Evolutionary conservation across 2,888 invertebrate species (phyloP).

Genomic region (Drosophila longiperda): DNA sequence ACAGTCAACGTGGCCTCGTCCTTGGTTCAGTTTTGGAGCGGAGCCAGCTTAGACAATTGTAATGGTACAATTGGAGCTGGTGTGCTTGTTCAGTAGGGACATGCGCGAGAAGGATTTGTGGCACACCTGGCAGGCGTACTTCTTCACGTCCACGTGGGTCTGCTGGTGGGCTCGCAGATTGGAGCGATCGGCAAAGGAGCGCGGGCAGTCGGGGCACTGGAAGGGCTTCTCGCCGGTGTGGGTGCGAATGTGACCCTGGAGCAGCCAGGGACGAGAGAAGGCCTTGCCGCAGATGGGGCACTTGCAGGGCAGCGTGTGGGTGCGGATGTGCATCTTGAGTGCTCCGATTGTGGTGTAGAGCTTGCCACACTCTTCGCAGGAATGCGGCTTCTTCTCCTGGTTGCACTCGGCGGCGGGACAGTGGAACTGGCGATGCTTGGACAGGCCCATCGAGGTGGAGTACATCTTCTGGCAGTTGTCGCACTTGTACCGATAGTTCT

Average conservation of each 20-base stretch:
- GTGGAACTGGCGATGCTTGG: constrained; percentile 98
- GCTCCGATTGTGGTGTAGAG: constrained; percentile 84
- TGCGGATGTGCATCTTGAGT: constrained; percentile 85
- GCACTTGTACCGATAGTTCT: constrained; percentile 91
- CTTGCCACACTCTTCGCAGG: constrained; percentile 84
- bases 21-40: background rate
- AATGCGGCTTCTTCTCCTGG: constrained; percentile 91
- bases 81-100: constrained; percentile 84
- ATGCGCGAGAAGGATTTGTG: constrained; percentile 84
- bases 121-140: constrained; percentile 83
- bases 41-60: constrained; percentile 76
- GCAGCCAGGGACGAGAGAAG: constrained; percentile 84
- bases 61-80: constrained; percentile 82
- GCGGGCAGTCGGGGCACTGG: constrained; percentile 83
- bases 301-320: constrained; percentile 84
- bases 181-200: constrained; percentile 85
- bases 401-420: constrained; percentile 94
- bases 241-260: constrained; percentile 84
- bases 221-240: constrained; percentile 85
- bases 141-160: constrained; percentile 84
- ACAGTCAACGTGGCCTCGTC: constrained; percentile 17
- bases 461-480: constrained; percentile 97
- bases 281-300: constrained; percentile 84
- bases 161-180: constrained; percentile 84
- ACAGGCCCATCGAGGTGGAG: constrained; percentile 96